Percentiles rank a stretch among this genome's conserved stretches.
Evolutionary conservation across 2,888 invertebrate genomes (phyloP).

Genomic region (Mimachlamys varia): DNA sequence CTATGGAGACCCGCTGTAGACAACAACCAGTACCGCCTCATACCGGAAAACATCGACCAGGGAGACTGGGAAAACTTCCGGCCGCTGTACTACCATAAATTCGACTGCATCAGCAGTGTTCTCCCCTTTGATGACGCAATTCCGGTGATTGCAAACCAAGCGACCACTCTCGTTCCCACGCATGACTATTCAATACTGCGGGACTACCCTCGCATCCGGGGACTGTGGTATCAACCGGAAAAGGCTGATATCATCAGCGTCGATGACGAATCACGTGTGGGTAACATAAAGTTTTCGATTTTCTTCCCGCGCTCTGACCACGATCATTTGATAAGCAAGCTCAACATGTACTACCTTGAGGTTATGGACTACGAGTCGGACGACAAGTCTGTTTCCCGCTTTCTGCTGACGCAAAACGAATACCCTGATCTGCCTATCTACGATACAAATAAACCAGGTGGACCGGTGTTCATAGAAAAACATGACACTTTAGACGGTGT

Average conservation of each 20-base stretch:
- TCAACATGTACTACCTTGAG: conserved; percentile 66
- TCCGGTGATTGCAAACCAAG: conserved; percentile 63
- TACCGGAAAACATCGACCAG: conserved; percentile 56
- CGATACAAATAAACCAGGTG: conserved; percentile 62
- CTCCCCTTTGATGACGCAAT: conserved; percentile 66
- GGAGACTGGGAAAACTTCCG: conserved; percentile 54
- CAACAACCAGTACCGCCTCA: conserved; percentile 60
- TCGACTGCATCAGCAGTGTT: conserved; percentile 66
- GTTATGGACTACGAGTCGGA: conserved; percentile 65
- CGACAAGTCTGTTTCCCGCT: conserved; percentile 65
- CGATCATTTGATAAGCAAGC: conserved; percentile 60
- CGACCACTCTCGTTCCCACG: conserved; percentile 62
- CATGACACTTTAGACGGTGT: conserved; percentile 49
- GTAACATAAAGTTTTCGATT: conserved; percentile 64
- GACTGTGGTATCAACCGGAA: conserved; percentile 67
- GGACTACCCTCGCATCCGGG: conserved; percentile 65
- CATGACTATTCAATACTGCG: conserved; percentile 64
- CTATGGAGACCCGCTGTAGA: conserved; percentile 62
- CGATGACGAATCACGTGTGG: conserved; percentile 59
- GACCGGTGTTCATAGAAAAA: conserved; percentile 59
- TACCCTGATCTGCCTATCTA: conserved; percentile 62
- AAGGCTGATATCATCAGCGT: conserved; percentile 59
- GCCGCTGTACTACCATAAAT: conserved; percentile 65
- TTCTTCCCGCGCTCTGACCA: conserved; percentile 55
- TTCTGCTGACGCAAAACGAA: conserved; percentile 58